Base-by-base conservation (phyloP, 2,888 invertebrate genomes). In the Cotesia congregata region DNA sequence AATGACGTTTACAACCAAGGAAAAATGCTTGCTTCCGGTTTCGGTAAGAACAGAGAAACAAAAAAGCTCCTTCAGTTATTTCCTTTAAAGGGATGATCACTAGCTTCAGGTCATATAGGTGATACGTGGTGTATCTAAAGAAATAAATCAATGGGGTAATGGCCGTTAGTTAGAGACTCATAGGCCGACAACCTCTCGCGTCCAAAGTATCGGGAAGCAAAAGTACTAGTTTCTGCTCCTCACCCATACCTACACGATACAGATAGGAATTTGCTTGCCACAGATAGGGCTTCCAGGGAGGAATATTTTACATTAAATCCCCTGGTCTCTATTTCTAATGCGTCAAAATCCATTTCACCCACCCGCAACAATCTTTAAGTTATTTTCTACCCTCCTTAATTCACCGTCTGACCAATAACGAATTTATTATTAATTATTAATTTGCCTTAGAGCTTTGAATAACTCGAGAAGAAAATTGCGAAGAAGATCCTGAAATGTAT, bases 231-330 rank as follows among this genome's bases (percentile, higher is more conserved):
- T 50, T 41, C 12, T 41, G 41, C 20, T 39, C 20, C n/a, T 73
- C 50, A 9, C 60, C 20, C 67, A 62, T 73, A 64, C 80, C 79
- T 77, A 80, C 78, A 73, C 76, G 60, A 67, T 75, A 20, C 38
- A 76, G 72, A 80, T 72, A 78, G 78, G 74, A 79, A 79, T 79
- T 80, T 74, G 72, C 70, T 72, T 59, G 71, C 74, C 72, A 67
- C 62, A 71, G 67, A 59, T 62, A 72, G 15, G 15, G 62, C 62
- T 30, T 62, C 69, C 76, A 76, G 76, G 76, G 73, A 68, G 50
- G 76, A 67, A 68, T 59, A 73, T 76, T 64, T 61, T 65, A 20
- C 38, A 17, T 59, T 64, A 50, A 65, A 73, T 64, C 41, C 72
- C 76, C 76, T 73, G 65, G 64, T 64, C 64, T 39, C 64, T n/a